phyloP scores from a whole-genome alignment of 2,888 invertebrate species.

The Clostera curtula region DNA sequence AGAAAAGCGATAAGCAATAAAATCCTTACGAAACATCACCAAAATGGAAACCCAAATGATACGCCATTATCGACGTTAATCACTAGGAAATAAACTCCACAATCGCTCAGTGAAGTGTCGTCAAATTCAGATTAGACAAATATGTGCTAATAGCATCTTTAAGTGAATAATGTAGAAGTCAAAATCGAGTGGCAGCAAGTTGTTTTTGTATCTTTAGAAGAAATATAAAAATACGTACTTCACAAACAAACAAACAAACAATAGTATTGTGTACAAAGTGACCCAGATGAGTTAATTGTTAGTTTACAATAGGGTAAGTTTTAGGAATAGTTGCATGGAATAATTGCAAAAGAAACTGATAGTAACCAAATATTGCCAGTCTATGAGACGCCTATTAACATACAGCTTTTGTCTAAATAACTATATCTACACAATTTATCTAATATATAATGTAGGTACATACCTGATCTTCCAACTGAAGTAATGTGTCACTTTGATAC shows the following conservation, averaged over 20 bases:
- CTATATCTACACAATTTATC: too few relatives aligned
- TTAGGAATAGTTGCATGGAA: neutral
- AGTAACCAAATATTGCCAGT: neutral
- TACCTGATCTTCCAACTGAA: too few relatives aligned
- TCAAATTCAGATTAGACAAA: neutral
- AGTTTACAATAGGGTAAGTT: neutral
- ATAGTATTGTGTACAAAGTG: slow-evolving; percentile 44
- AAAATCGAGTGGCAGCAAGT: slow-evolving; percentile 10
- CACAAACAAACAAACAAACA: slow-evolving; percentile 20
- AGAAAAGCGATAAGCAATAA: slow-evolving; percentile 2
- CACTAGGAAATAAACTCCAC: neutral
- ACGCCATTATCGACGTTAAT: neutral
- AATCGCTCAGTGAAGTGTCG: slow-evolving; percentile 1
- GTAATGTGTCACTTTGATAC: too few relatives aligned
- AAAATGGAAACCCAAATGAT: slow-evolving; percentile 3
- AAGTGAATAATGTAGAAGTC: slow-evolving; percentile 9
- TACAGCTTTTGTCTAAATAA: too few relatives aligned
- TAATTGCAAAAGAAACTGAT: neutral
- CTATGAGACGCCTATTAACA: too few relatives aligned
- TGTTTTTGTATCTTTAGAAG: slow-evolving; percentile 14
- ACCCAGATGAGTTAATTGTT: slow-evolving; percentile 25
- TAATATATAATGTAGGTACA: too few relatives aligned
- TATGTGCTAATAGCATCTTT: slow-evolving; percentile 7
- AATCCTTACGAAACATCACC: slow-evolving; percentile 5
- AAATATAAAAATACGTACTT: slow-evolving; percentile 7